Evolutionary conservation across 1,140 invertebrate species (phyloP), one percentile per base, ranked within the genome.

Genomic region (Pogonognathellus flavescens): DNA sequence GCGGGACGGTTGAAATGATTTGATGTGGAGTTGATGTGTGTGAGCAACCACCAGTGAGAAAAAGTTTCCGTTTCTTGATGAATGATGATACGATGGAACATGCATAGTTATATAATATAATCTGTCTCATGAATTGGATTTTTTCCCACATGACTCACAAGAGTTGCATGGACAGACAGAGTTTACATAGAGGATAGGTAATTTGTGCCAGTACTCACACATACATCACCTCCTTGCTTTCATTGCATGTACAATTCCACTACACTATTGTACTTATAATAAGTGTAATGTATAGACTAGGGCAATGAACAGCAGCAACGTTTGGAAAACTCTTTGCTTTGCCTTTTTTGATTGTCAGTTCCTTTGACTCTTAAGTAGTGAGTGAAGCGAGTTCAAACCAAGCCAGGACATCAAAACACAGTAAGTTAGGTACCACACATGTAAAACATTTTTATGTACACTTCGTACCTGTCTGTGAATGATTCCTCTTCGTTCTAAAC

Each of bases 21-120:
- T 80, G 18, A 60, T 57, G 70, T 72, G 60, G 57, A 84, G 22
- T 80, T 84, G 49, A 59, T 84, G 84, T 84, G 84, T 84, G 84
- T 80, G 70, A 57, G 70, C 41, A 60, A 55, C 50, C 66, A 80
- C 55, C 49, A 82, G 84, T 82, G 85, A 83, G 85, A 83, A 86
- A 86, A 86, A 86, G 85, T 86, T 86, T 83, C 85, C 85, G 66
- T 80, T 86, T 86, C 85, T 86, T 86, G 85, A 86, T 86, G 81
- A 86, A 86, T 86, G 85, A 83, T 86, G 60, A 85, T 82, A 85
- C 80, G 55, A 83, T 83, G 59, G 59, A 83, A 83, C 59, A 83
- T 83, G 81, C 59, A 83, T 83, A 83, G 50, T 83, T 83, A 62
- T 57, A 83, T 60, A 83, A 62, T 57, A 83, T 60, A 83, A 83